Evolutionary conservation across 1,140 invertebrate species (phyloP).

Genomic region (Bombus picipes): DNA sequence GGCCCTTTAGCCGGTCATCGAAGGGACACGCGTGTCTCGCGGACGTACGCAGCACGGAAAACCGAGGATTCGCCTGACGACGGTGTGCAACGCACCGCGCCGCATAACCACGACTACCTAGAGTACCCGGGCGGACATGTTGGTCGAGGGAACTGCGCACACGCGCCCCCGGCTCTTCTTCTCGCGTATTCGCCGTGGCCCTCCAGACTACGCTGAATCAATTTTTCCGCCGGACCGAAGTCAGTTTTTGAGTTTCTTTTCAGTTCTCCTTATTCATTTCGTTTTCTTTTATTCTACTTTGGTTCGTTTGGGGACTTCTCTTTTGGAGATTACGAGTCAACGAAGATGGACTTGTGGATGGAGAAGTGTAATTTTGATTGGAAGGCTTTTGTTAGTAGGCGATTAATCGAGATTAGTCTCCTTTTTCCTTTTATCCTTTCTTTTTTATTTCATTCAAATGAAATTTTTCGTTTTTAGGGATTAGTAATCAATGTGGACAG

Average conservation of each 20-base stretch:
- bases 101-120: slow-evolving; percentile 68
- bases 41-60: slow-evolving; percentile 17
- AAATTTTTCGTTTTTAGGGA: background rate
- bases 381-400: background rate
- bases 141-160: slow-evolving; percentile 49
- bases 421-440: background rate
- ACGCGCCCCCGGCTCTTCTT: slow-evolving; percentile 50
- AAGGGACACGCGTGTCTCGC: slow-evolving; percentile 17
- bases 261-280: background rate
- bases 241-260: background rate
- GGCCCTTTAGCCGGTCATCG: background rate
- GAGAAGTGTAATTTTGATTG: background rate
- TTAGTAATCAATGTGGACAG: too few species aligned
- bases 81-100: slow-evolving; percentile 60
- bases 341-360: background rate
- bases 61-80: slow-evolving; percentile 32
- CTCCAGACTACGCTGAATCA: slow-evolving; percentile 27
- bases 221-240: slow-evolving; percentile 24
- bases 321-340: background rate
- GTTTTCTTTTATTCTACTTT: background rate
- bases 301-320: background rate
- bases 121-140: slow-evolving; percentile 61
- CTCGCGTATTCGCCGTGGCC: slow-evolving; percentile 31
- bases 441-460: background rate
- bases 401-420: background rate